Evolutionary conservation across 2,888 invertebrate genomes (phyloP), one percentile per base, ranked within the genome.

Genomic region (Agonum fuliginosum): DNA sequence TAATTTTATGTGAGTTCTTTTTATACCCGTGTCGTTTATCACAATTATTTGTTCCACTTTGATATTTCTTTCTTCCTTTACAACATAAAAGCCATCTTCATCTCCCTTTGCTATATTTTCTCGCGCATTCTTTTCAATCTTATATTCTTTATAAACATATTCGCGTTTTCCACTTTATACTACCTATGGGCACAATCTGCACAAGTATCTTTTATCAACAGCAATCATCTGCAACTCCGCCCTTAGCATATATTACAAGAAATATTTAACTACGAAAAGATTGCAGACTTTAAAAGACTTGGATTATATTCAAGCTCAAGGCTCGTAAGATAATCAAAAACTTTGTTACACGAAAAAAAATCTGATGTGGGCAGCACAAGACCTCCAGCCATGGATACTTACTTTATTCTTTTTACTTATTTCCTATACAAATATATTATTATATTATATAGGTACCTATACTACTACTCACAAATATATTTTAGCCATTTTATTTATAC

Each of bases 111-210:
- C 22, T 19, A 22, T 34, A 14, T 67, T 20, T 41, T 17, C 22
- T 19, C 20, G 10, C 37, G 41, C 67, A 67, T 70, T 70, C 46
- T 70, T 46, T 70, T 70, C 46, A 70, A 70, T 70, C 70, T 70
- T 27, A 70, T 43, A 70, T 46, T 46, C 70, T 48, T 70, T 70
- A 70, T 46, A 70, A 70, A 70, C 70, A 70, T 70, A 70, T 70
- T 70, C 70, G n/a, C n/a, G 46, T 46, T 48, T 48, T 70, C 27
- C 46, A 70, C 70, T 70, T 70, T 70, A 70, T 70, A 70, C 48
- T 46, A 70, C 46, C 67, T 41, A 67, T 67, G 41, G 41, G 67
- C 67, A 22, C 37, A 67, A 67, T 67, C 67, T 67, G 17, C 22
- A 22, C 19, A 67, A 67, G 67, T 67, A 67, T 67, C 67, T 67